Evolutionary conservation across 2,113 vertebrate genomes (phyloP).

Genomic region (Leptocoma aspasia): DNA sequence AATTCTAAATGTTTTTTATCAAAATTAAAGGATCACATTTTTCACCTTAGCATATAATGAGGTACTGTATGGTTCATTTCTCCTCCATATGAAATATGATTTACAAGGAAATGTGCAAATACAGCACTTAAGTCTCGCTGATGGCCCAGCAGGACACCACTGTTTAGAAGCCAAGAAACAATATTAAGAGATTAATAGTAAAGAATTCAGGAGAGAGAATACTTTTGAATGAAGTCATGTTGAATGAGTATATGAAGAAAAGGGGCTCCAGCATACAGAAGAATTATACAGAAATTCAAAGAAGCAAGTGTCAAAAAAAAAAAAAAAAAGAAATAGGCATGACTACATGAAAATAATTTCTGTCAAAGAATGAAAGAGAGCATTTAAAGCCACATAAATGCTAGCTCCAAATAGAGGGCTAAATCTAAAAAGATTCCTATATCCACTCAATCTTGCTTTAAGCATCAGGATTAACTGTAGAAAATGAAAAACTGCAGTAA

Average conservation of each 20-base stretch:
- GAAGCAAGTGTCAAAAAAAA: neutral
- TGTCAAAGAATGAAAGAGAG: neutral
- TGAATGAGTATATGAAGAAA: neutral
- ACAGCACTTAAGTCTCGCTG: neutral
- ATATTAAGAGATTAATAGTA: neutral
- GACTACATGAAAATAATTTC: neutral
- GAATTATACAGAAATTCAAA: neutral
- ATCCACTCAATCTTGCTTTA: neutral
- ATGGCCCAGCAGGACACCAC: neutral
- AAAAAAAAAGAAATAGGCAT: neutral
- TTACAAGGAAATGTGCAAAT: neutral
- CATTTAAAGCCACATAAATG: neutral
- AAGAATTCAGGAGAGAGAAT: neutral
- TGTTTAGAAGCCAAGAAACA: neutral
- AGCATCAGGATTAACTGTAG: neutral
- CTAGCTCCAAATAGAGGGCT: neutral
- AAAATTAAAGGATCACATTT: neutral
- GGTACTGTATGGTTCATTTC: neutral
- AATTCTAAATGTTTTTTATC: neutral
- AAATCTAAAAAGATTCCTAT: neutral
- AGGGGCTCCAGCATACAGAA: neutral
- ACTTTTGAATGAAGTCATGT: neutral
- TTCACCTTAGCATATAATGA: neutral
- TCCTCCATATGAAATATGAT: neutral
- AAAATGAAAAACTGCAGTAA: neutral